Percentiles rank a stretch among this genome's conserved stretches.
phyloP scores from a whole-genome alignment of 2,888 invertebrate species.

The Cryptocheilus praepositus region DNA sequence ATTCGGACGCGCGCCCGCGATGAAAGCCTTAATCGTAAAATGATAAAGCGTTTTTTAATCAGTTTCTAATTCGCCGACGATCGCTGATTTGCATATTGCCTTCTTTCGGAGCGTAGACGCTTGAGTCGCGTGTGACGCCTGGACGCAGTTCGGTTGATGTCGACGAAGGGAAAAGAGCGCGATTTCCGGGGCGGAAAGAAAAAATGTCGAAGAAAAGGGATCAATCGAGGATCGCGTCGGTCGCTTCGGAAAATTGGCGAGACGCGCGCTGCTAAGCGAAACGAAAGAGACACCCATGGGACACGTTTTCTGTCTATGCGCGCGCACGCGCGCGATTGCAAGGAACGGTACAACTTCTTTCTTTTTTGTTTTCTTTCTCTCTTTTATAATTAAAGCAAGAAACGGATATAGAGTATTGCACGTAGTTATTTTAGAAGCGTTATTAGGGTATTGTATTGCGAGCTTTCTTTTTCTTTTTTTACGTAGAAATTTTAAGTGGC shows the following conservation, averaged over 20 bases:
- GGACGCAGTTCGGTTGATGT: too few species aligned
- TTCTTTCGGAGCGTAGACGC: too few species aligned
- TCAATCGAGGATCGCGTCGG: too few species aligned
- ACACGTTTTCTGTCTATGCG: too few species aligned
- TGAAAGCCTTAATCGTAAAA: slow-evolving; percentile 41
- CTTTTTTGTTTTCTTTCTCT: slow-evolving; percentile 14
- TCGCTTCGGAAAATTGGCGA: too few species aligned
- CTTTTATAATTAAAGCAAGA: slow-evolving; percentile 25
- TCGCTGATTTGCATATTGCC: slow-evolving; percentile 16
- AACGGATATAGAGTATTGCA: slow-evolving; percentile 46
- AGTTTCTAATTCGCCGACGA: slow-evolving; percentile 26
- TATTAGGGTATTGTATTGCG: slow-evolving; percentile 44
- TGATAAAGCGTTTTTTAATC: slow-evolving; percentile 21
- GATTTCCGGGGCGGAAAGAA: too few species aligned
- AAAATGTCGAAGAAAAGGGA: too few species aligned
- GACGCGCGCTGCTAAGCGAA: too few species aligned
- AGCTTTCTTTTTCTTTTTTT: slow-evolving; percentile 43
- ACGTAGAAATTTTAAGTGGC: slow-evolving; percentile 63
- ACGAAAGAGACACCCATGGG: too few species aligned
- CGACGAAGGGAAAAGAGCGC: too few species aligned
- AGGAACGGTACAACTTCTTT: slow-evolving; percentile 29
- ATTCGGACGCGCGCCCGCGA: slow-evolving; percentile 25
- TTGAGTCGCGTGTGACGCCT: too few species aligned
- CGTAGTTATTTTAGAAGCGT: slow-evolving; percentile 57
- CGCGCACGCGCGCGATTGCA: too few species aligned